Base-by-base conservation (phyloP, 30 jellyfish, hydroid and myxozoan genomes). In the Calvadosia cruxmelitensis region DNA sequence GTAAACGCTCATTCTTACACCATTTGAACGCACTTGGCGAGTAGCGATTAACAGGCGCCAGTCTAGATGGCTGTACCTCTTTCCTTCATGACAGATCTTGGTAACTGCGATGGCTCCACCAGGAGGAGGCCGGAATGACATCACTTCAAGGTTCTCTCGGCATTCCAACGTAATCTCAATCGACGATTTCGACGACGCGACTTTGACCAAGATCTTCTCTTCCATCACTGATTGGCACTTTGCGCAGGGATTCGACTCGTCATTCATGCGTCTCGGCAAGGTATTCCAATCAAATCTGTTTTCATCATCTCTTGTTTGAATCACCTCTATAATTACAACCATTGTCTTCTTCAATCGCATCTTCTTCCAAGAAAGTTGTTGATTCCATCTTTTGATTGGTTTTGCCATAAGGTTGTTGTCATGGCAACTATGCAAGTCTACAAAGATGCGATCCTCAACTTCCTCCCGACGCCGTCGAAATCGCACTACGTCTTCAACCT, bases 101-200 rank as follows among this genome's bases (percentile, higher is more conserved):
- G 93, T 90, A 24, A 70, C 98, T 0, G 98, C 98, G 16, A 90
- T 90, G 98, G 93, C 95, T 50, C 98, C 98, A 0, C 98, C 98
- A 7, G 98, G 98, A 1, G 98, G 98, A 5, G 98, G 98, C 3
- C 76, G 98, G 24, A 90, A 90, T 76, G 95, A 90, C 80, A 72
- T 90, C 50, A 81, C 98, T 29, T 49, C 80, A 31, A 63, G 98
- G 23, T 90, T 90, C 67, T 66, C 88, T 1, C 83, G 98, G 16
- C 98, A 90, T 78, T 68, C 72, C 92, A 90, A 81, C 32, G 86
- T 90, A 67, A 76, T 90, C n/a, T 90, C 98, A 31, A 83, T 90
- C 64, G 84, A 85, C 24, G 98, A 90, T 31, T 90, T 90, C 53
- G 95, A 90, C 78, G 98, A 90, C 78, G 82, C 63, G 63, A 90